These are phyloP conservation scores for Tringa solitaria DNA, from an alignment of 2,113 vertebrate species.

Conservation along the genomic window DNA sequence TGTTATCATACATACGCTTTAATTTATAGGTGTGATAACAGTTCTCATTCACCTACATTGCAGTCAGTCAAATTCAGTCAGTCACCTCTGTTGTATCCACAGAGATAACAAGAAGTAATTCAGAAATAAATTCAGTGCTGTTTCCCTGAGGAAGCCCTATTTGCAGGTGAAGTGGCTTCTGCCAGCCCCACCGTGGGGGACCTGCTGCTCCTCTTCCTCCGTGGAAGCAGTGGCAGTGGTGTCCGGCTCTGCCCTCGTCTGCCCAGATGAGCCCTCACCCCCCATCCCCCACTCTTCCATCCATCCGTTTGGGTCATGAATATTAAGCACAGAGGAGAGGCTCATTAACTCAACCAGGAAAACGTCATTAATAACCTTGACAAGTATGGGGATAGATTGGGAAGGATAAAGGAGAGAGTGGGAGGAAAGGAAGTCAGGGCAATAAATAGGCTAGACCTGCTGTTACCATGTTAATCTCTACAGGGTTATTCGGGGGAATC, in stretches of 20 bases:
- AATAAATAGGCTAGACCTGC: slow-evolving; percentile 45
- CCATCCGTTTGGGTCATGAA: background rate
- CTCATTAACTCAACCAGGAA: background rate
- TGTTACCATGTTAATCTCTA: slow-evolving; percentile 52
- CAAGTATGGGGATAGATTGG: slow-evolving; percentile 30
- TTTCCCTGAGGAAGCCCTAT: background rate
- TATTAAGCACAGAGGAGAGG: background rate
- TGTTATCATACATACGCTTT: background rate
- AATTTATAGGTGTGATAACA: background rate
- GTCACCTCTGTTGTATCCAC: background rate
- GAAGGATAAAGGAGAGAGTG: slow-evolving; percentile 57
- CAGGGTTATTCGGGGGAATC: background rate
- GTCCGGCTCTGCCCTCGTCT: background rate
- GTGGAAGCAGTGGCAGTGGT: background rate
- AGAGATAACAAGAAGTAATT: background rate
- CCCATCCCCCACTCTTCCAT: fast-evolving
- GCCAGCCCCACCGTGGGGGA: background rate
- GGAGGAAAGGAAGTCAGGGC: slow-evolving; percentile 44
- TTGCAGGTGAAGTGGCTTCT: background rate
- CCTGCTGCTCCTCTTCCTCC: background rate
- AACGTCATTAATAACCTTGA: slow-evolving; percentile 26
- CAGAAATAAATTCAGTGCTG: background rate
- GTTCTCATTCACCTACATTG: background rate
- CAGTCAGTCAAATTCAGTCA: background rate
- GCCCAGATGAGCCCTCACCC: background rate